Conservation (phyloP, 1,140 invertebrate species). For the Potamilus streckersoni region DNA sequence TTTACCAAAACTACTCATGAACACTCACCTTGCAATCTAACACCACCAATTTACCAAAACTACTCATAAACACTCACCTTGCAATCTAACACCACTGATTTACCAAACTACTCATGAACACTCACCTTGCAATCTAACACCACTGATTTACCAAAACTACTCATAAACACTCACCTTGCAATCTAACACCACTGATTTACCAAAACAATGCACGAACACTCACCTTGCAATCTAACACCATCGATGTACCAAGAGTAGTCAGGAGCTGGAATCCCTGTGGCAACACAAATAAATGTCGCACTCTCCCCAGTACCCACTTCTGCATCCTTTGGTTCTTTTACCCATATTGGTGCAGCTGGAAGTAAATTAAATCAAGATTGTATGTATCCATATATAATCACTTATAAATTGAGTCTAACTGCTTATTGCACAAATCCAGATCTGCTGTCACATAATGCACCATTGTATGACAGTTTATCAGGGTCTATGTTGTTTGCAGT, state of each 20-base stretch:
- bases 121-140: conserved; percentile 71
- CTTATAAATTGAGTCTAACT: no score
- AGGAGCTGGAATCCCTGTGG: conserved; percentile 88
- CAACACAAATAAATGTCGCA: conserved; percentile 87
- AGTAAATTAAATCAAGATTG: conserved; percentile 3
- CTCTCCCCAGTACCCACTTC: conserved; percentile 93
- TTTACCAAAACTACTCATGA: conserved; percentile 84
- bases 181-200: conserved; percentile 94
- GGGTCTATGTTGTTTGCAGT: no score
- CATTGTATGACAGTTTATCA: no score
- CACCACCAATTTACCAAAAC: conserved; percentile 96
- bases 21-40: conserved; percentile 65
- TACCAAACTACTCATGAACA: conserved; percentile 79
- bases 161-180: conserved; percentile 74
- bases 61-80: conserved; percentile 79
- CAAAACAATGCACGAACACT: conserved; percentile 71
- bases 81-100: conserved; percentile 87
- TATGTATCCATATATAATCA: no score
- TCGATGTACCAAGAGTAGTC: conserved; percentile 96
- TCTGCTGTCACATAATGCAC: not conserved
- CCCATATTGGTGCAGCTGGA: conserved; percentile 79
- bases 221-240: conserved; percentile 76
- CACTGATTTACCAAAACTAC: conserved; percentile 97
- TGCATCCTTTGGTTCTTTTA: conserved; percentile 84
- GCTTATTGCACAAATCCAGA: no score